Percentiles rank a stretch among this genome's conserved stretches.
phyloP scores from a whole-genome alignment of 2,888 invertebrate genomes.

The Tanypteryx hageni region DNA sequence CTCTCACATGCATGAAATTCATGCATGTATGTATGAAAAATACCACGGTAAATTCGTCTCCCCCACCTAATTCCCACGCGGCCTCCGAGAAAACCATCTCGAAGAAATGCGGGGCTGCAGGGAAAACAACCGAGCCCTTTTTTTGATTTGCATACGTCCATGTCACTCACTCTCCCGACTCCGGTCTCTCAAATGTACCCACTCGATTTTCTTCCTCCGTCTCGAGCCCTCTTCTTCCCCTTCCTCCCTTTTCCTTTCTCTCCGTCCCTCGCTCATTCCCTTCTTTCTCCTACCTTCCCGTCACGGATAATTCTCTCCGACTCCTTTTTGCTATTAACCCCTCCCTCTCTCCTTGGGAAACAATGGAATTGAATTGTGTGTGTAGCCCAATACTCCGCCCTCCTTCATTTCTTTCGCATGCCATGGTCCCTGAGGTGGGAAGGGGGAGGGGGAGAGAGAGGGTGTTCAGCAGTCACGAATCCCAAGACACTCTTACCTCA shows the following conservation, averaged over 20 bases:
- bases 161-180: background rate
- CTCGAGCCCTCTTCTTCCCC: background rate
- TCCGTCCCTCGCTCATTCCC: background rate
- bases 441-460: background rate
- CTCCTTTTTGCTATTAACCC: background rate
- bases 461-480: too few relatives aligned
- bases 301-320: background rate
- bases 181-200: background rate
- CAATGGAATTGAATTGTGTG: slow-evolving; percentile 38
- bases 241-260: background rate
- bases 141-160: background rate
- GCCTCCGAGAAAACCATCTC: too few relatives aligned
- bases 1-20: too few relatives aligned
- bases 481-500: too few relatives aligned
- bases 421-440: background rate
- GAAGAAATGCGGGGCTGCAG: too few relatives aligned
- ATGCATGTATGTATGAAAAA: too few relatives aligned
- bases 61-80: too few relatives aligned
- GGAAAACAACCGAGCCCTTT: too few relatives aligned
- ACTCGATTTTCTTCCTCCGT: background rate
- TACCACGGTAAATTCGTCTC: too few relatives aligned
- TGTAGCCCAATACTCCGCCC: background rate
- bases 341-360: background rate
- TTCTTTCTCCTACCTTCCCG: background rate
- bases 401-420: background rate